Evolutionary conservation across 2,113 vertebrate species (phyloP), one percentile per base, ranked within the genome.

Genomic region (Opisthocomus hoazin): DNA sequence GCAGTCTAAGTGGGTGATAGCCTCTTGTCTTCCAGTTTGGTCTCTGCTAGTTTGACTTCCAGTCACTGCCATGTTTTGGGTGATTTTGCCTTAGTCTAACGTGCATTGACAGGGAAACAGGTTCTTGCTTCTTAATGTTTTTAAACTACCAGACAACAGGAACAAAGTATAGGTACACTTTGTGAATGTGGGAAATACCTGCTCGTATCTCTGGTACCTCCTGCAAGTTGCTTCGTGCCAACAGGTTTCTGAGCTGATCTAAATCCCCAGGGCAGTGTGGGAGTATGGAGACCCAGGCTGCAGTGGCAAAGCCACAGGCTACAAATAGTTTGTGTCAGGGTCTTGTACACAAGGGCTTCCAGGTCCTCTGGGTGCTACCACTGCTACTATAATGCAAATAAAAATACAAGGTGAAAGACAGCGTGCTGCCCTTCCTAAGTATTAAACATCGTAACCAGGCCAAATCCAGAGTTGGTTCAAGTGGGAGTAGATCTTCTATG

Each of bases 341-440:
- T 37, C 50, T 75, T 32, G 37, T 81, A 2, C 56, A n/a, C n/a
- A n/a, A n/a, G n/a, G n/a, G n/a, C 48, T n/a, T 30, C 21, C 41
- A 29, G 29, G 10, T 74, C 34, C 60, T 79, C 43, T 63, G 46
- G 24, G 20, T 56, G 48, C 57, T 79, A 36, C 45, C 27, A 24
- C 43, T 48, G 37, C 24, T 65, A 27, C 30, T 26, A 16, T 2
- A 46, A 32, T 26, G 34, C 58, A 65, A 71, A 83, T 17, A 15
- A 57, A 80, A 93, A 73, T 18, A 45, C 2, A 24, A 14, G 37
- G 43, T n/a, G 41, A 68, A 92, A 84, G 61, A n/a, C 18, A 41
- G 5, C 0, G 0, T 48, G 37, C 17, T 64, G 50, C 45, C 37
- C 50, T 60, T 51, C 9, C 1, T 14, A 27, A 54, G 54, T 22